phyloP scores from a whole-genome alignment of 2,797 vertebrate genomes.

The Falco berigora region DNA sequence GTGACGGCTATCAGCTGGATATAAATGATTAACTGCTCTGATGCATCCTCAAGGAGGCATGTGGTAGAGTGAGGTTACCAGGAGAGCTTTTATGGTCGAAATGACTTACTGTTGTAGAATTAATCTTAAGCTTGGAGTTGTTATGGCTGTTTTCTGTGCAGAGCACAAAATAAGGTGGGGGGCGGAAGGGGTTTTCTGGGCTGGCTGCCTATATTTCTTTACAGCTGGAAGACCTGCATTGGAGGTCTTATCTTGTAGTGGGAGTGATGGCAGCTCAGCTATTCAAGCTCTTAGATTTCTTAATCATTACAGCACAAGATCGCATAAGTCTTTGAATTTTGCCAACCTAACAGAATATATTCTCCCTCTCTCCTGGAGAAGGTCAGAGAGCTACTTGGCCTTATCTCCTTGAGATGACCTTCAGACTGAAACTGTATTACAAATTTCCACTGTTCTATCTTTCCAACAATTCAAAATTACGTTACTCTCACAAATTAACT shows the following conservation, averaged over 20 bases:
- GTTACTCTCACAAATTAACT: constrained; percentile 74
- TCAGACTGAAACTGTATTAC: constrained; percentile 27
- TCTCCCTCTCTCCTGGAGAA: not conserved
- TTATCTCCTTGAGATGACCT: constrained; percentile 64
- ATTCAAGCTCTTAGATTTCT: not conserved
- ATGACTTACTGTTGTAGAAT: not conserved
- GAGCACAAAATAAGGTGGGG: not conserved
- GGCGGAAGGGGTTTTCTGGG: not conserved
- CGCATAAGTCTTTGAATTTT: not conserved
- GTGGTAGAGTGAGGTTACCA: not conserved
- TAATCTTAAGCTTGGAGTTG: not conserved
- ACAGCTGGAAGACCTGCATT: not conserved
- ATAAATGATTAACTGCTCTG: not conserved
- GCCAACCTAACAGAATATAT: not conserved
- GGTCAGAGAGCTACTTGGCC: constrained; percentile 37
- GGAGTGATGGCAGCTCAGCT: not conserved
- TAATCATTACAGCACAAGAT: not conserved
- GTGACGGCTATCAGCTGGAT: not conserved
- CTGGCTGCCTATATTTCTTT: not conserved
- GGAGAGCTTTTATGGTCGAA: not conserved
- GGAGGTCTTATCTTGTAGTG: not conserved
- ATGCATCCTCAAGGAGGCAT: too few species aligned
- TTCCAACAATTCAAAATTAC: constrained; percentile 69
- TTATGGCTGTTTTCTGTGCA: not conserved
- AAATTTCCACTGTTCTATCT: constrained; percentile 45